Percentiles rank a stretch among this genome's conserved stretches.
Evolutionary conservation across 64 coral and sea anemone species (phyloP).

Genomic region (Astreopora myriophthalma): DNA sequence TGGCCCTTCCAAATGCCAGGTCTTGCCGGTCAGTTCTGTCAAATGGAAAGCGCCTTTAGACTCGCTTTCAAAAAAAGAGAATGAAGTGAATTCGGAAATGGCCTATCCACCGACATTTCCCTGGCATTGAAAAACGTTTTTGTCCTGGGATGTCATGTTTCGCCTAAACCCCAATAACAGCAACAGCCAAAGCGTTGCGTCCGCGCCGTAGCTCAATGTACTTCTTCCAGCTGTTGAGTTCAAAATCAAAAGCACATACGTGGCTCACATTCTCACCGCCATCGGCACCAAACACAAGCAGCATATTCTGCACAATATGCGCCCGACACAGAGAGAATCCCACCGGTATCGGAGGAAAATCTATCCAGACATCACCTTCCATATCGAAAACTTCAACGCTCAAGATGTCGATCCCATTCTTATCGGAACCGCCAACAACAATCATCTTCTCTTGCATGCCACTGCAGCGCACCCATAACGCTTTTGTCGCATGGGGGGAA

Average conservation of each 20-base stretch:
- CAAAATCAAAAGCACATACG: conserved; percentile 80
- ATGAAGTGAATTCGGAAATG: too few relatives aligned
- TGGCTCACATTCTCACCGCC: conserved; percentile 21
- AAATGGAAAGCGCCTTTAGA: too few relatives aligned
- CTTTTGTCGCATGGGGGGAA: conserved; percentile 70
- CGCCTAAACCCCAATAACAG: conserved; percentile 63
- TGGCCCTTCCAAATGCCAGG: too few relatives aligned
- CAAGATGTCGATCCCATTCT: conserved; percentile 68
- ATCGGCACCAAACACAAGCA: conserved; percentile 82
- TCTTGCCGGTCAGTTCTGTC: too few relatives aligned
- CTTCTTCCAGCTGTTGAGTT: conserved; percentile 65
- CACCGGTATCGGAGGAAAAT: conserved; percentile 54
- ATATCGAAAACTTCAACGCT: conserved; percentile 73
- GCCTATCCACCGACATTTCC: too few relatives aligned
- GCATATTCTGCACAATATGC: conserved; percentile 69
- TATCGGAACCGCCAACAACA: conserved; percentile 82
- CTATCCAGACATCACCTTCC: conserved; percentile 50
- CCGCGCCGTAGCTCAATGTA: conserved; percentile 59
- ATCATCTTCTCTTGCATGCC: conserved; percentile 55
- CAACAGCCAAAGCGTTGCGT: conserved; percentile 70
- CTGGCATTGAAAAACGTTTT: too few relatives aligned
- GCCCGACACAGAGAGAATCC: conserved; percentile 76
- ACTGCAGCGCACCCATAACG: conserved; percentile 82
- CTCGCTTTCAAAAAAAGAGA: too few relatives aligned
- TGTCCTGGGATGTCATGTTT: too few relatives aligned